Conservation (phyloP, 2,113 vertebrate genomes). For the Machaerirhynchus nigripectus region DNA sequence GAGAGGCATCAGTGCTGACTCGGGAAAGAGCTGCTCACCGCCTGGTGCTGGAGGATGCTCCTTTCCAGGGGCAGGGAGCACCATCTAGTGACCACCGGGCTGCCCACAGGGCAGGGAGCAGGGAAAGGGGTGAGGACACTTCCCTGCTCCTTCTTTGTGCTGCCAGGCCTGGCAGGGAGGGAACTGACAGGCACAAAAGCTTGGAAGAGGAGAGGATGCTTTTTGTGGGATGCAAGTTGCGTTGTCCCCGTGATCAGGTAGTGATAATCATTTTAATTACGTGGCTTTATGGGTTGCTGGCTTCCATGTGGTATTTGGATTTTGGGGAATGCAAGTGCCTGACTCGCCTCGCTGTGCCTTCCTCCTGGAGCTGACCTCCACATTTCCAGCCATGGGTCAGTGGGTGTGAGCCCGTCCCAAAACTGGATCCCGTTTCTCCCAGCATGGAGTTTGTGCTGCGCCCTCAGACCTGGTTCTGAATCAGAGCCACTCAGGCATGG, state of each 20-base stretch:
- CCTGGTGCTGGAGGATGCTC: neutral
- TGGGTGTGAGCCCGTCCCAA: neutral
- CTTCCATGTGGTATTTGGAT: neutral
- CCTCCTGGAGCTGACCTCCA: neutral
- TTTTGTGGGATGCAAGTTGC: neutral
- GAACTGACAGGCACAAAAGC: neutral
- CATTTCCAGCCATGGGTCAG: accelerated
- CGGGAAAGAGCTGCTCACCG: neutral
- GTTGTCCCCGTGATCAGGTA: too few species aligned
- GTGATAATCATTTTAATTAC: neutral
- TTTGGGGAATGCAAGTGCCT: neutral
- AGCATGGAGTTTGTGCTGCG: neutral
- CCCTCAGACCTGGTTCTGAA: neutral
- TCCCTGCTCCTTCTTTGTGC: neutral
- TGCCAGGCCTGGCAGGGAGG: neutral
- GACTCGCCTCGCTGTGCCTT: accelerated
- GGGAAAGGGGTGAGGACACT: neutral
- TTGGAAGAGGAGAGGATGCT: neutral
- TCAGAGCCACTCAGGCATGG: neutral
- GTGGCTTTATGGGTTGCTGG: neutral
- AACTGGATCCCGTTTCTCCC: neutral
- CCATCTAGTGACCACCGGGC: conserved; percentile 70
- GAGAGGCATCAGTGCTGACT: neutral
- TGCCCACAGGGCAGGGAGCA: neutral
- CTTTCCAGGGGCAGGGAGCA: conserved; percentile 51